A percentile compares a stretch with the other conserved stretches of the same genome.
Conservation (phyloP, 2,113 vertebrate genomes). For the Salminus brasiliensis region DNA sequence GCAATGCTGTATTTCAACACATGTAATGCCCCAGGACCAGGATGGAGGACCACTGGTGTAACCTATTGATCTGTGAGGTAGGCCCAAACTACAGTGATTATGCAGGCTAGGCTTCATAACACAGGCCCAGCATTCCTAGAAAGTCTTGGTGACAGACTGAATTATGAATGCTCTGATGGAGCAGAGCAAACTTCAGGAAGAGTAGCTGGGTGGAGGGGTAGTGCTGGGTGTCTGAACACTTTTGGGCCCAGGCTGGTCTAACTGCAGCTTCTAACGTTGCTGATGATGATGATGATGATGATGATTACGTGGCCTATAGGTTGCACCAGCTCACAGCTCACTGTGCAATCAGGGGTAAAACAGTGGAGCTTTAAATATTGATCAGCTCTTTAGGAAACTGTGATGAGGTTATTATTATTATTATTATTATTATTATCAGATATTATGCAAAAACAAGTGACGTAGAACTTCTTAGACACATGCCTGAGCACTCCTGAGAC, state of each 20-base stretch:
- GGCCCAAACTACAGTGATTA: not conserved
- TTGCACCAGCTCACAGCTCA: not conserved
- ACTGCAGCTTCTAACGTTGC: no score
- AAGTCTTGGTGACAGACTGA: not conserved
- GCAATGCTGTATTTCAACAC: no score
- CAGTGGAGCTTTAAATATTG: not conserved
- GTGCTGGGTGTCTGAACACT: not conserved
- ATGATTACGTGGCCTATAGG: not conserved
- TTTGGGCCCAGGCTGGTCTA: not conserved
- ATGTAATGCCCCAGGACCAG: no score
- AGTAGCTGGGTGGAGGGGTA: no score
- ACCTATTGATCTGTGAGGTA: not conserved
- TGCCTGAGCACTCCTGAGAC: not conserved
- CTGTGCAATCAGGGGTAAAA: not conserved
- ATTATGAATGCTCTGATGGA: not conserved
- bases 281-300: no score
- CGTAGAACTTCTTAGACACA: not conserved
- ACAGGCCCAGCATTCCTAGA: not conserved
- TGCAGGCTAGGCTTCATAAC: not conserved
- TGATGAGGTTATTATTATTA: no score
- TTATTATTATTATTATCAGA: no score
- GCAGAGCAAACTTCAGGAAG: not conserved
- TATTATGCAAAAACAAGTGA: no score
- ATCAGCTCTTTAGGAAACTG: not conserved
- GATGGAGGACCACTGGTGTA: no score